phyloP scores from a whole-genome alignment of 2,113 vertebrate genomes.

The Parus major region DNA sequence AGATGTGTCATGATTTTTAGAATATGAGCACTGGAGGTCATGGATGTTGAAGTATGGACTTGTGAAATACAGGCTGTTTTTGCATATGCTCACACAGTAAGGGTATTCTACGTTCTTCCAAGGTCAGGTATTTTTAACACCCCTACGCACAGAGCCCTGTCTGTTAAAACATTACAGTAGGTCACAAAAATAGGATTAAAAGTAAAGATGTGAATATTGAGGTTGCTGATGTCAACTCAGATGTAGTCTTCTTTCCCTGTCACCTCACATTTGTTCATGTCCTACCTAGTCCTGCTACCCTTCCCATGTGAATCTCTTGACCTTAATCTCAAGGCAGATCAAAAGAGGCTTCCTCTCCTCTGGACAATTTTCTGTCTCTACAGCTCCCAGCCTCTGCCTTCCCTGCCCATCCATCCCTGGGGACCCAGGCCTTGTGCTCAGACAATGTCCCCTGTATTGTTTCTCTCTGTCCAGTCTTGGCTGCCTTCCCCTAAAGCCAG shows the following conservation, averaged over 20 bases:
- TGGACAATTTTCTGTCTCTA: background rate
- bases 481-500: background rate
- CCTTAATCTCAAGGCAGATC: background rate
- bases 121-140: conserved; percentile 51
- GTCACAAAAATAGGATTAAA: conserved; percentile 19
- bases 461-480: background rate
- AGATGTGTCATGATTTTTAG: background rate
- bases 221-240: background rate
- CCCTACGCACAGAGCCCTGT: background rate
- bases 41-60: background rate
- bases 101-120: background rate
- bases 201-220: conserved; percentile 30
- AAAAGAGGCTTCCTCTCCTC: background rate
- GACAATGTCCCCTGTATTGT: background rate
- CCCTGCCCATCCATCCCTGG: background rate
- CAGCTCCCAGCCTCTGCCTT: background rate
- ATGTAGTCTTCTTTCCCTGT: background rate
- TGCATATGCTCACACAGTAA: background rate
- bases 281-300: background rate
- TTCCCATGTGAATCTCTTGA: background rate
- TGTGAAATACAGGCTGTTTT: background rate
- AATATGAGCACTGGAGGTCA: background rate
- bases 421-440: background rate
- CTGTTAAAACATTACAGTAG: background rate
- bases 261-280: background rate